Evolutionary conservation across 1,140 invertebrate species (phyloP).

Genomic region (Paralvinella palmiformis): DNA sequence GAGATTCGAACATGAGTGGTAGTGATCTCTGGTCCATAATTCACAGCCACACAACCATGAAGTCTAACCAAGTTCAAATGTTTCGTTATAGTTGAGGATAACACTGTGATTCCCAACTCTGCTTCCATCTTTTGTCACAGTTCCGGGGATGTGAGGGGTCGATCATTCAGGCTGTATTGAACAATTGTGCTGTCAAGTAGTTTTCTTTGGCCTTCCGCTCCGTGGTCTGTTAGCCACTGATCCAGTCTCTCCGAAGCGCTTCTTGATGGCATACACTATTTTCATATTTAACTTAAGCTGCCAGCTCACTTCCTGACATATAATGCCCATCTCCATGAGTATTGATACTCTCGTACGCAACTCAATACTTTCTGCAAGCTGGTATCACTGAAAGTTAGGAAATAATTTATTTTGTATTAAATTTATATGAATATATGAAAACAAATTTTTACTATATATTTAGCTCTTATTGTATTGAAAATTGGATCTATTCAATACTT

Average conservation of each 20-base stretch:
- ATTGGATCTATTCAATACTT: constrained; percentile 1
- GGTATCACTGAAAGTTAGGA: neutral
- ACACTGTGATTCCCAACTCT: no score
- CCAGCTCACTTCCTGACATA: neutral
- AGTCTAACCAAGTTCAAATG: no score
- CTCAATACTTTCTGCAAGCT: neutral
- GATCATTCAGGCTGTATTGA: no score
- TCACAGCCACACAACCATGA: no score
- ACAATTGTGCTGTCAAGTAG: no score
- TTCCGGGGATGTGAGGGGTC: no score
- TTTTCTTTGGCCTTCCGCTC: no score
- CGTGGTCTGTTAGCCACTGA: neutral
- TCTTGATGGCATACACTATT: neutral
- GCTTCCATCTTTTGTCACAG: no score
- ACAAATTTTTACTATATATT: neutral
- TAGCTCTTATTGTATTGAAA: neutral
- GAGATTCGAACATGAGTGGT: no score
- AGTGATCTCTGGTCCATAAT: no score
- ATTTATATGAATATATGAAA: neutral
- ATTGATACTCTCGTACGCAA: neutral
- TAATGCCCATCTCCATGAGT: neutral
- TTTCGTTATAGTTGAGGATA: no score
- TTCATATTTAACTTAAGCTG: neutral
- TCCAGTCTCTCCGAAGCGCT: neutral
- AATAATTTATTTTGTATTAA: constrained; percentile 5